Evolutionary conservation across 2,888 invertebrate species (phyloP).

Genomic region (Hirudinaria manillensis): DNA sequence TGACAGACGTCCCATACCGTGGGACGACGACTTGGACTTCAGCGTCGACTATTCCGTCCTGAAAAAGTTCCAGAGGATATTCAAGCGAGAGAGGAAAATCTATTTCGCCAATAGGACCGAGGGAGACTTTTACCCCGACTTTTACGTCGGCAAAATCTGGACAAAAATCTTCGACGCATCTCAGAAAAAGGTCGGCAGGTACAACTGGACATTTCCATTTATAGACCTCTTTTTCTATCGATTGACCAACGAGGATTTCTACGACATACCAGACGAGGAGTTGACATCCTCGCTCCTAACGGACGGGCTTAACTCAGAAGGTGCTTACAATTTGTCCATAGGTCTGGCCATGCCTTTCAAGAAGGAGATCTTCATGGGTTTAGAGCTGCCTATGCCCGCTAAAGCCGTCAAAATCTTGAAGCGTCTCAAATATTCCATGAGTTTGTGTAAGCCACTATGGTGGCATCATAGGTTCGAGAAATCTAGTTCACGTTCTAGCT

Average conservation of each 20-base stretch:
- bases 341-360: not conserved
- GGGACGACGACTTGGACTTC: conserved; percentile 20
- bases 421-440: not conserved
- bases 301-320: not conserved
- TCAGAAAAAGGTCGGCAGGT: not conserved
- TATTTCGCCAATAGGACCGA: not conserved
- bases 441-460: not conserved
- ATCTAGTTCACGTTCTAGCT: no score
- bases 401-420: not conserved
- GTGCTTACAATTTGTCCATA: not conserved
- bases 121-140: not conserved
- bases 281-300: not conserved
- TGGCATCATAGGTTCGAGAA: no score
- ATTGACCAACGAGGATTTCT: not conserved
- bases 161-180: not conserved
- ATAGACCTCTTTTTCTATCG: not conserved
- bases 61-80: conserved; percentile 4
- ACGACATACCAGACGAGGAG: not conserved
- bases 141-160: not conserved
- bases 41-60: not conserved
- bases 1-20: not conserved
- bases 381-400: not conserved
- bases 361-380: not conserved
- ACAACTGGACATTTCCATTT: not conserved
- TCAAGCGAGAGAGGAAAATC: not conserved